Conservation (phyloP, 2,797 vertebrate species). For the Morelia viridis region DNA sequence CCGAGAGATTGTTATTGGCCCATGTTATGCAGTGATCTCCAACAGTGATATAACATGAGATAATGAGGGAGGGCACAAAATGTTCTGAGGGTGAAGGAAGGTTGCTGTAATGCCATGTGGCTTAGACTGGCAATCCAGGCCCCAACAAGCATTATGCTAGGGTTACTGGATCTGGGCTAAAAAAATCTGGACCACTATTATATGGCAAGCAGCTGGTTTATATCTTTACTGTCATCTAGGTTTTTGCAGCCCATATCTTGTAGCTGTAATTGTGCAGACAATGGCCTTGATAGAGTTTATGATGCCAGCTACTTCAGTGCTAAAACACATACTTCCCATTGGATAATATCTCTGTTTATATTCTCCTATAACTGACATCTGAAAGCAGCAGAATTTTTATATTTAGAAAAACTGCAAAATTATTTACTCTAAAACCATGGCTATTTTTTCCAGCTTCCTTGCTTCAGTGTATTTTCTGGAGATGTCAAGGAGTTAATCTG, state of each 20-base stretch:
- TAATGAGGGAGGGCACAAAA: neutral
- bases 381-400: neutral
- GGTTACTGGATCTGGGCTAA: neutral
- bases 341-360: neutral
- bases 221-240: no score
- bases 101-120: neutral
- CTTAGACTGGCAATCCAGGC: neutral
- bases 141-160: neutral
- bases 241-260: neutral
- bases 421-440: neutral
- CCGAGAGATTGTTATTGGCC: neutral
- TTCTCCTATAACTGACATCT: neutral
- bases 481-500: conserved; percentile 47
- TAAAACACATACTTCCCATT: conserved; percentile 17
- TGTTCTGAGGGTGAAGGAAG: neutral
- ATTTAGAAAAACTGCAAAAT: conserved; percentile 21
- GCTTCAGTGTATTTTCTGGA: conserved; percentile 38
- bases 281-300: neutral
- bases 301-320: neutral
- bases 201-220: no score
- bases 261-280: neutral
- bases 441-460: conserved; percentile 40
- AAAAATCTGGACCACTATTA: neutral
- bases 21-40: neutral
- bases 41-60: neutral